These are phyloP conservation scores for Chelon labrosus DNA, from an alignment of 2,797 vertebrate genomes.

Conservation along the genomic window DNA sequence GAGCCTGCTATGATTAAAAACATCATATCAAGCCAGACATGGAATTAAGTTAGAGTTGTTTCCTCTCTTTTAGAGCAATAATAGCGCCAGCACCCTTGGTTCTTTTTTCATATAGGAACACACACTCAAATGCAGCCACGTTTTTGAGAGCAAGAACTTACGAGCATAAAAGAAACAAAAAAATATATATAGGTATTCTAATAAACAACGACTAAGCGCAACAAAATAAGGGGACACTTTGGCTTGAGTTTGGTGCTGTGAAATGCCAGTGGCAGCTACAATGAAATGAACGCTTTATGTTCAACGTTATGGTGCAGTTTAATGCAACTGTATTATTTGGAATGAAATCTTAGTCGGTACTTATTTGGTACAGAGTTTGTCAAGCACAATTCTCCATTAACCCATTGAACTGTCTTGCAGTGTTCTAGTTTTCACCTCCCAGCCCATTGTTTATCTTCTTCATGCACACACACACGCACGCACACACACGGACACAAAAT, in stretches of 20 bases:
- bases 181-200: slow-evolving; percentile 23
- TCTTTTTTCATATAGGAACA: slow-evolving; percentile 32
- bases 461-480: slow-evolving; percentile 28
- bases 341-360: slow-evolving; percentile 14
- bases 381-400: slow-evolving; percentile 29
- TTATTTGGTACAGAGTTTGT: slow-evolving; percentile 53
- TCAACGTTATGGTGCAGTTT: not conserved
- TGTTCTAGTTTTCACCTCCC: slow-evolving; percentile 64
- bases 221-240: slow-evolving; percentile 27
- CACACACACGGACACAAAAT: slow-evolving; percentile 25
- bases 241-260: slow-evolving; percentile 3
- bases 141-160: slow-evolving; percentile 21
- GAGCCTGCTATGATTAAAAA: slow-evolving; percentile 79
- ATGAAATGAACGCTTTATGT: not conserved
- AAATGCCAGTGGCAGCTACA: not conserved
- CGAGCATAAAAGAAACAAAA: slow-evolving; percentile 42
- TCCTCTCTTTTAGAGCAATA: slow-evolving; percentile 57
- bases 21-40: slow-evolving; percentile 67
- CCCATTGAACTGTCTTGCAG: slow-evolving; percentile 37
- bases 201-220: slow-evolving; percentile 2
- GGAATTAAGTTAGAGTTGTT: slow-evolving; percentile 64
- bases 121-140: slow-evolving; percentile 19
- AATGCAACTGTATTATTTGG: not conserved
- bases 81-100: slow-evolving; percentile 28
- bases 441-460: slow-evolving; percentile 43